Percentiles rank a stretch among this genome's conserved stretches.
phyloP scores from a whole-genome alignment of 2,113 vertebrate genomes.

The Choloepus hoffmanni region DNA sequence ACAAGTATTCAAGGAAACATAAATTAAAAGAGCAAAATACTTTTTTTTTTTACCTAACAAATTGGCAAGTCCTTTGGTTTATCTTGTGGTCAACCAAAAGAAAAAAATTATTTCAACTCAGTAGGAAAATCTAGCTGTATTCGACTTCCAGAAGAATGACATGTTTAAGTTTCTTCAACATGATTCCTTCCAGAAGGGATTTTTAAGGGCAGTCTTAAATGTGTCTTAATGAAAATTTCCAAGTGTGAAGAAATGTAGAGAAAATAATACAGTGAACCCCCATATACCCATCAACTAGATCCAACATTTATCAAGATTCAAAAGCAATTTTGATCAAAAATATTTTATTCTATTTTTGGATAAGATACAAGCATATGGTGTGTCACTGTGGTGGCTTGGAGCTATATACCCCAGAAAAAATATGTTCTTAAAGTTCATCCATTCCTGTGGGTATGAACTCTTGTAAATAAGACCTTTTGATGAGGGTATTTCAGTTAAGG shows the following conservation, averaged over 20 bases:
- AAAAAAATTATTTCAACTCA: neutral
- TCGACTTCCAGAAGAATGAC: neutral
- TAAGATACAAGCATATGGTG: neutral
- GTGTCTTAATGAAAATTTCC: neutral
- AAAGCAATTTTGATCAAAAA: neutral
- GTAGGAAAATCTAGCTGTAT: neutral
- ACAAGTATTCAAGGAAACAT: neutral
- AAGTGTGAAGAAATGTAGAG: neutral
- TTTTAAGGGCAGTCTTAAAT: neutral
- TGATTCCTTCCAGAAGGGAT: neutral
- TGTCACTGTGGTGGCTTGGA: no score
- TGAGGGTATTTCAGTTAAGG: no score
- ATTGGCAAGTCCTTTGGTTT: neutral
- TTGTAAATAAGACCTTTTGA: no score
- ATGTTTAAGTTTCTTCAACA: neutral
- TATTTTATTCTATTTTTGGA: neutral
- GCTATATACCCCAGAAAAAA: no score
- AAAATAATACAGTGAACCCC: neutral
- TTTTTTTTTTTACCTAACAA: neutral
- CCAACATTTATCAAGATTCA: neutral
- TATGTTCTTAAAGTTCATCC: no score
- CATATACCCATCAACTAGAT: neutral
- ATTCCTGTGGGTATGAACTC: no score
- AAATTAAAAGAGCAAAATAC: neutral
- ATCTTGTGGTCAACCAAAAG: neutral